Evolutionary conservation across 2,113 vertebrate species (phyloP).

Genomic region (Hiodon alosoides): DNA sequence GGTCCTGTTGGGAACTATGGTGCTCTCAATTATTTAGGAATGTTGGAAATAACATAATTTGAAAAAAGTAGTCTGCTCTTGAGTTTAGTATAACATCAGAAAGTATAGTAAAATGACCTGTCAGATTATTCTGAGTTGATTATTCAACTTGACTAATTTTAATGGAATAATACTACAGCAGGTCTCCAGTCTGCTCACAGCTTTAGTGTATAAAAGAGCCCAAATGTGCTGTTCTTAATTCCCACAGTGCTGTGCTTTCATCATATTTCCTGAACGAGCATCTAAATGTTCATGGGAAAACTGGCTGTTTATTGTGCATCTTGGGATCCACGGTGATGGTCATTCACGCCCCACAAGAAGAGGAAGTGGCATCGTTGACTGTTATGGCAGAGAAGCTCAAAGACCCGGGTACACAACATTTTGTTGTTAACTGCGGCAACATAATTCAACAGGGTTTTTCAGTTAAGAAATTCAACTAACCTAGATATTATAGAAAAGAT

Average conservation of each 20-base stretch:
- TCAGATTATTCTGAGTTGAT: not conserved
- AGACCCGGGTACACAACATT: slow-evolving; percentile 63
- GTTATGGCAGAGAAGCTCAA: slow-evolving; percentile 76
- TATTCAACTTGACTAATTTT: not conserved
- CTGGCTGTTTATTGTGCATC: slow-evolving; percentile 72
- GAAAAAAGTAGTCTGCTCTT: not conserved
- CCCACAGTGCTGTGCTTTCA: slow-evolving; percentile 69
- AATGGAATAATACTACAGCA: not conserved
- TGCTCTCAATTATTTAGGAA: not conserved
- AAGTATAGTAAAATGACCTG: not conserved
- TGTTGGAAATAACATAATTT: not conserved
- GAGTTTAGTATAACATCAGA: not conserved
- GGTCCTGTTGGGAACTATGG: not conserved
- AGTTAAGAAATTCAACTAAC: not conserved
- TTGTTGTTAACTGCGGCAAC: not conserved
- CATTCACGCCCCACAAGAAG: slow-evolving; percentile 72
- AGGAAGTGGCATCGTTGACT: slow-evolving; percentile 66
- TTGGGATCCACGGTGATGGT: slow-evolving; percentile 78
- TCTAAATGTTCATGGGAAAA: slow-evolving; percentile 72
- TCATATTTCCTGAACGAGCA: slow-evolving; percentile 74
- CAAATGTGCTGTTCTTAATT: slow-evolving; percentile 4
- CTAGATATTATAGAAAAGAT: too few species aligned
- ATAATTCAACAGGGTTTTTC: not conserved
- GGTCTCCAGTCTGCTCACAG: not conserved
- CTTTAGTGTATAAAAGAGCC: not conserved